Conservation (phyloP, 2,797 vertebrate species). For the Anguilla megastoma region DNA sequence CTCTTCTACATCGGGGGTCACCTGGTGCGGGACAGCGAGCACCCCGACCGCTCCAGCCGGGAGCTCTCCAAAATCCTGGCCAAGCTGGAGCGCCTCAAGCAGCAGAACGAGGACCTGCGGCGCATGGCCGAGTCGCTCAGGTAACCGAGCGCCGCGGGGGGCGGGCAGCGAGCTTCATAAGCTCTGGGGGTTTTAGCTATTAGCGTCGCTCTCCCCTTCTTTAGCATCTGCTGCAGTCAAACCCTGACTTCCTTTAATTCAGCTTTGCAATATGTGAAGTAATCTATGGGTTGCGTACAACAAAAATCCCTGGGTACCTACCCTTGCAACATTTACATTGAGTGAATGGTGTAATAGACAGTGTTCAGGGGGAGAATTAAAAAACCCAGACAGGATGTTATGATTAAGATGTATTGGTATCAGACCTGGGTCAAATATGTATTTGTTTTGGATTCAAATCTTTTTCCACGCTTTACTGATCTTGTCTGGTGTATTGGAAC, state of each 20-base stretch:
- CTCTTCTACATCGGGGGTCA: conserved; percentile 97
- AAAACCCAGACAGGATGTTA: background rate
- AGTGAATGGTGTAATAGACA: background rate
- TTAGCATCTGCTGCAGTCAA: background rate
- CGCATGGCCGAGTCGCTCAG: conserved; percentile 96
- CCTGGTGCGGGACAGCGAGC: conserved; percentile 93
- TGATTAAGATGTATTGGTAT: background rate
- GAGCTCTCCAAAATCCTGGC: conserved; percentile 96
- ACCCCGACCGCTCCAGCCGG: conserved; percentile 90
- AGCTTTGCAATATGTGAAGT: background rate
- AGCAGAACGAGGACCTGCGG: conserved; percentile 96
- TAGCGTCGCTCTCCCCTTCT: background rate
- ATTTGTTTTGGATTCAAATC: no score
- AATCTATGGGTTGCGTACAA: background rate
- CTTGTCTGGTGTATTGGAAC: no score
- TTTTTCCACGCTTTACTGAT: no score
- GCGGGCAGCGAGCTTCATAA: background rate
- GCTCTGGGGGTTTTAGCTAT: no score
- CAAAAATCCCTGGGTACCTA: background rate
- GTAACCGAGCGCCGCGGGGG: conserved; percentile 61
- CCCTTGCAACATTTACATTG: background rate
- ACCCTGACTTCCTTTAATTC: background rate
- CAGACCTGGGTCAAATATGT: no score
- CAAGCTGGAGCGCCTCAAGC: conserved; percentile 96
- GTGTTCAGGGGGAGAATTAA: background rate